Conservation (phyloP, 2,888 invertebrate genomes). For the Pollenia labialis region DNA sequence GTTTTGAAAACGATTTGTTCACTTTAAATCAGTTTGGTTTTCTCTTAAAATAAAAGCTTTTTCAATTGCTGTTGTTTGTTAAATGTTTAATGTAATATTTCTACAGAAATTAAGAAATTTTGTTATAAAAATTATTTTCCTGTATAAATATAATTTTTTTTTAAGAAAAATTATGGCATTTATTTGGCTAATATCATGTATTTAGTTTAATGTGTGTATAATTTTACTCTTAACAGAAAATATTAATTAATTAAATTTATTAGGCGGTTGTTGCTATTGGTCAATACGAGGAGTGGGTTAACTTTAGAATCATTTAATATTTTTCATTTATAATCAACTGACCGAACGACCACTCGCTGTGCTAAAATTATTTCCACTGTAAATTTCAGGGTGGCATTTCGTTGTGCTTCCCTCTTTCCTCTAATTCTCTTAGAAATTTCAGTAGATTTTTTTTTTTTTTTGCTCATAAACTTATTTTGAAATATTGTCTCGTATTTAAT, state of each 20-base stretch:
- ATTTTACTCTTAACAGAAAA: conserved; percentile 75
- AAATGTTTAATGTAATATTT: conserved; percentile 33
- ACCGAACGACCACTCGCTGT: conserved; percentile 31
- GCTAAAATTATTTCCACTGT: conserved; percentile 3
- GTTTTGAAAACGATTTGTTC: conserved; percentile 15
- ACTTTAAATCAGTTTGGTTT: neutral
- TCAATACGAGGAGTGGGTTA: conserved; percentile 59
- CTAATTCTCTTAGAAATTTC: neutral
- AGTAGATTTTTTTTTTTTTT: neutral
- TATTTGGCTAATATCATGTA: conserved; percentile 19
- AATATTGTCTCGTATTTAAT: conserved; percentile 72
- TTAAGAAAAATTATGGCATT: conserved; percentile 17
- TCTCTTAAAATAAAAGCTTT: neutral
- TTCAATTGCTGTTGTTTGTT: conserved; percentile 3
- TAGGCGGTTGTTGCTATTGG: conserved; percentile 54
- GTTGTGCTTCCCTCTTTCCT: too few species aligned
- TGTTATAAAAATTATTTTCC: neutral
- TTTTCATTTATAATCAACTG: neutral
- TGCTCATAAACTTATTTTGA: conserved; percentile 52
- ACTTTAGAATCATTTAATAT: conserved; percentile 10
- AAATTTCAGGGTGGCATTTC: conserved; percentile 55
- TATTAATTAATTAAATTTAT: conserved; percentile 80
- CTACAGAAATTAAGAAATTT: conserved; percentile 17
- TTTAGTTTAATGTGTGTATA: conserved; percentile 66
- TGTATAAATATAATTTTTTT: neutral